Evolutionary conservation across 1,140 invertebrate genomes (phyloP), one percentile per base, ranked within the genome.

Genomic region (Drosophila murphyi): DNA sequence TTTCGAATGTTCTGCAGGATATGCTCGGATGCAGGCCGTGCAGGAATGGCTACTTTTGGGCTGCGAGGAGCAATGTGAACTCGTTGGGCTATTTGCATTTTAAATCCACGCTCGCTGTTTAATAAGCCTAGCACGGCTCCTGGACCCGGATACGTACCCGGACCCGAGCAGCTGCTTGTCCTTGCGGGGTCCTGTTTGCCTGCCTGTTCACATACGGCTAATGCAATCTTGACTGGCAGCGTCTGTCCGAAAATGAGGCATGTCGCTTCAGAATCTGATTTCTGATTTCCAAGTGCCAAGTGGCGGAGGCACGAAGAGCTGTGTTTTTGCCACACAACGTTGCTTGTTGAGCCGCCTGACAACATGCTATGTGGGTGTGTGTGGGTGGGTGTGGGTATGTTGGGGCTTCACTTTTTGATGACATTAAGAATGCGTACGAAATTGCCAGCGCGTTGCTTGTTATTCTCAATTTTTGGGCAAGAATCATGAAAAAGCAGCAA

Each of bases 211-310:
- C 60, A 63, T 59, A 51, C 56, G 65, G 76, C 82, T 88, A 88
- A 87, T 83, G 83, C 83, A 88, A 87, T 87, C 83, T 83, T 80
- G 82, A 87, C 82, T 80, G 82, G 79, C 71, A 76, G 50, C 64
- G 48, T 67, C 28, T 52, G 39, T 60, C 82, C 79, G 68, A 87
- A 87, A 87, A 87, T 87, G 85, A 83, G 83, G 83, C 83, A 77
- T 88, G 83, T 80, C 83, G 83, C 83, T 87, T 87, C 83, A 88
- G 83, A 87, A 82, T 87, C 68, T 83, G 80, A 82, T 82, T 87
- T 87, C 76, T 80, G 82, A 87, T 87, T 86, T 86, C 34, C 37
- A 54, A 52, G 32, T 50, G 54, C 32, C 34, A 45, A 54, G 10
- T 3, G 48, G n/a, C 3, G n/a, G 12, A n/a, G 48, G 31, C 3